Evolutionary conservation across 2,113 vertebrate genomes (phyloP).

Genomic region (Polyodon spathula): DNA sequence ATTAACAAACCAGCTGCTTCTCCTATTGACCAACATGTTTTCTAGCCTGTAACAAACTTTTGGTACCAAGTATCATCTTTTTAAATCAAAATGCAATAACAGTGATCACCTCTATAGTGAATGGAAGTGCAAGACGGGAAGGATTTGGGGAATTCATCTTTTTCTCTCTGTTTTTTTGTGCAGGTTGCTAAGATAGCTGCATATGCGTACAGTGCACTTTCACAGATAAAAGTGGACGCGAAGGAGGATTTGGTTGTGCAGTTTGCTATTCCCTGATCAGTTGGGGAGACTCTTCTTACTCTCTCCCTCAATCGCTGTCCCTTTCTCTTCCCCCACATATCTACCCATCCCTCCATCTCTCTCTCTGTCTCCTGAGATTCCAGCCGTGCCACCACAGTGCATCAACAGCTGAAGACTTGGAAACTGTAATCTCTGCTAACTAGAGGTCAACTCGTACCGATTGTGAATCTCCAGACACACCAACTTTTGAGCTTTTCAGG

Average conservation of each 20-base stretch:
- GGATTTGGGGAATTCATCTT: not conserved
- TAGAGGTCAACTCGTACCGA: slow-evolving; percentile 11
- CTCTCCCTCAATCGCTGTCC: slow-evolving; percentile 16
- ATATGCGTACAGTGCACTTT: slow-evolving; percentile 91
- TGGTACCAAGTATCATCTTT: too few species aligned
- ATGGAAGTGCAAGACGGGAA: too few species aligned
- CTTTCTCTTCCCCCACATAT: slow-evolving; percentile 18
- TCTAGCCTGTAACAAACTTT: too few species aligned
- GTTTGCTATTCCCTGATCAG: slow-evolving; percentile 83
- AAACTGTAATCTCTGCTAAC: slow-evolving; percentile 4
- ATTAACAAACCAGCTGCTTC: too few species aligned
- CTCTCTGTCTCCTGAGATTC: slow-evolving; percentile 22
- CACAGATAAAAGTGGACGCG: slow-evolving; percentile 88
- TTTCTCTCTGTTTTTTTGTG: slow-evolving; percentile 6
- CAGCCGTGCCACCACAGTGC: slow-evolving; percentile 25
- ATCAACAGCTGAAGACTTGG: slow-evolving; percentile 17
- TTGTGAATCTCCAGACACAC: slow-evolving; percentile 15
- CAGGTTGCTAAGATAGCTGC: slow-evolving; percentile 91
- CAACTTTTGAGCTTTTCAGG: slow-evolving; percentile 5
- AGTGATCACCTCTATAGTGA: too few species aligned
- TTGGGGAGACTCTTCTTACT: not conserved
- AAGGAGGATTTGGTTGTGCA: slow-evolving; percentile 95
- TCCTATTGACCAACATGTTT: too few species aligned
- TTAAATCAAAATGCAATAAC: too few species aligned
- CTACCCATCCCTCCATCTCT: slow-evolving; percentile 17